A percentile compares a stretch with the other conserved stretches of the same genome.
These are phyloP conservation scores for Scaptomyza graminum DNA, from an alignment of 1,140 invertebrate species.

Conservation along the genomic window DNA sequence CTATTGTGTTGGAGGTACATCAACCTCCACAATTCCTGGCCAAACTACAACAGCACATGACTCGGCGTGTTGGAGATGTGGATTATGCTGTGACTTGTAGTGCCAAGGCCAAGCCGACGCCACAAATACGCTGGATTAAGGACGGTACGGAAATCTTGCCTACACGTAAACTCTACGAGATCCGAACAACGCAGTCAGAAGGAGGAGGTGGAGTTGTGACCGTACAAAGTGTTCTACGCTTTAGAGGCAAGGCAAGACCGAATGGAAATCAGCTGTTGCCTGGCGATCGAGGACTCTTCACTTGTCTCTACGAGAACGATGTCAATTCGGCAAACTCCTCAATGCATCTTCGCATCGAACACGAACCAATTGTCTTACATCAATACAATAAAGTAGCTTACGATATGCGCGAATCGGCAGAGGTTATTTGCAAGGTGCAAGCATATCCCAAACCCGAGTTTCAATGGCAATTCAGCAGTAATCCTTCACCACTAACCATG, in stretches of 20 bases:
- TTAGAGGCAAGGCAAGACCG: constrained; percentile 89
- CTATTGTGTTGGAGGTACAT: constrained; percentile 92
- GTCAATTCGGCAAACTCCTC: constrained; percentile 93
- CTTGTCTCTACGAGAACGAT: constrained; percentile 95
- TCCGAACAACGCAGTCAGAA: constrained; percentile 90
- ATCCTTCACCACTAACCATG: constrained; percentile 88
- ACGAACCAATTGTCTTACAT: constrained; percentile 93
- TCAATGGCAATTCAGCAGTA: constrained; percentile 93
- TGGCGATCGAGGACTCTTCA: constrained; percentile 93
- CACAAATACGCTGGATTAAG: constrained; percentile 93
- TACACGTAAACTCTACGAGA: constrained; percentile 90
- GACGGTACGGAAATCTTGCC: constrained; percentile 91
- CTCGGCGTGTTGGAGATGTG: constrained; percentile 90
- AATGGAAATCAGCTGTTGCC: constrained; percentile 91
- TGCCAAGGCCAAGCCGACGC: constrained; percentile 94
- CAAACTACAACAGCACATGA: constrained; percentile 92
- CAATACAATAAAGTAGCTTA: constrained; percentile 95
- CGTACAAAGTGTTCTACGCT: constrained; percentile 92
- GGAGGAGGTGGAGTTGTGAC: constrained; percentile 90
- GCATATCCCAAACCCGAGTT: constrained; percentile 96
- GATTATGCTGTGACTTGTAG: constrained; percentile 92
- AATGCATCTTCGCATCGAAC: constrained; percentile 95
- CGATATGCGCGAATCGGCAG: constrained; percentile 91
- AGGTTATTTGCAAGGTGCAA: constrained; percentile 94
- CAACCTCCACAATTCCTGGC: constrained; percentile 93